phyloP scores from a whole-genome alignment of 2,113 vertebrate genomes.

The Anseranas semipalmata region DNA sequence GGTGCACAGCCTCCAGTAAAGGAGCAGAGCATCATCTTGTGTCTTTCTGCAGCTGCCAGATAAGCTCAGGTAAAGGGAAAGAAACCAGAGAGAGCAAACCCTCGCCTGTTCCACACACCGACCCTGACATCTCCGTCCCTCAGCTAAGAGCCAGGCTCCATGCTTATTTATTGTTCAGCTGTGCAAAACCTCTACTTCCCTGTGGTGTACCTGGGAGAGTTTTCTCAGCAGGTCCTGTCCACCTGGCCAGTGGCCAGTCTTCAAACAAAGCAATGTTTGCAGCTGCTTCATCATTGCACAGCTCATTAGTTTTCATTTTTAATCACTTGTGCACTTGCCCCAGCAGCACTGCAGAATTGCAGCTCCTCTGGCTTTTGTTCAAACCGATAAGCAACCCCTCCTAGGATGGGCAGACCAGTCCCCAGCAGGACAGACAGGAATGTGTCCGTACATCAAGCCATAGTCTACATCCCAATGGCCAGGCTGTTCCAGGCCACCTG shows the following conservation, averaged over 20 bases:
- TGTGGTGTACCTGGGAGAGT: not conserved
- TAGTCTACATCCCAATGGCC: not conserved
- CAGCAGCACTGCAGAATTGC: not conserved
- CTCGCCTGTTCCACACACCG: accelerated
- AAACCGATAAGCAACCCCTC: not conserved
- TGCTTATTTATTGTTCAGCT: not conserved
- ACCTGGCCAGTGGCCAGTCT: not conserved
- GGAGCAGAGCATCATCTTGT: not conserved
- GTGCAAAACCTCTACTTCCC: not conserved
- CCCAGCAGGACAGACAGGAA: not conserved
- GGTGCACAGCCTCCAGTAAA: not conserved
- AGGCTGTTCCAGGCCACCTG: not conserved
- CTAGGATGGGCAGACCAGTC: not conserved
- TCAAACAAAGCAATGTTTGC: not conserved
- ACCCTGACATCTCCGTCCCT: not conserved
- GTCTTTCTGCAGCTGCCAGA: not conserved
- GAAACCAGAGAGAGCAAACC: not conserved
- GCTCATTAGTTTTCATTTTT: not conserved
- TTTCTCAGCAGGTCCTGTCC: not conserved
- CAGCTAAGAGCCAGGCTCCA: not conserved
- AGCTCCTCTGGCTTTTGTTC: not conserved
- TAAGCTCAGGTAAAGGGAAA: not conserved
- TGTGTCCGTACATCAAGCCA: accelerated
- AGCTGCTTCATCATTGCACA: not conserved
- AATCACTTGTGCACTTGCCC: not conserved